Evolutionary conservation across 2,113 vertebrate genomes (phyloP).

Genomic region (Aegotheles bennettii): DNA sequence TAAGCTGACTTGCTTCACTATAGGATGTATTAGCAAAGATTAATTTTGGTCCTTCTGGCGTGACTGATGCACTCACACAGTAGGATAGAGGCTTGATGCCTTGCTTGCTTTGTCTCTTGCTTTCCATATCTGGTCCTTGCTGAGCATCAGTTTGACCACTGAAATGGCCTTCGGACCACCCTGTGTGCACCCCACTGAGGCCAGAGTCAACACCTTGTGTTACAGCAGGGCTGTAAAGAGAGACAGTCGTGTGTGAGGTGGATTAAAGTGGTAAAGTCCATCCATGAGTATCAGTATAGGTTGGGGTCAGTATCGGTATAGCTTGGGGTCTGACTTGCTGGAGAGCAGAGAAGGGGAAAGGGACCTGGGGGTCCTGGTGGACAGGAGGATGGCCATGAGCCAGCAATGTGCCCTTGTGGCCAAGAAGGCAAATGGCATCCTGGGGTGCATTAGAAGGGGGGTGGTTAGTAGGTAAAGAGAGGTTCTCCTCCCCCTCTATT

Average conservation of each 20-base stretch:
- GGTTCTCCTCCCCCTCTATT: too few relatives aligned
- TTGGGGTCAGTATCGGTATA: too few relatives aligned
- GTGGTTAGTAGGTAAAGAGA: too few relatives aligned
- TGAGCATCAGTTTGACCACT: neutral
- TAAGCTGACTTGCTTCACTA: neutral
- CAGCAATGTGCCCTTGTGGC: too few relatives aligned
- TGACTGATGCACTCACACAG: neutral
- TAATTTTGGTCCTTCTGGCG: neutral
- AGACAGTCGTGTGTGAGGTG: fast-evolving
- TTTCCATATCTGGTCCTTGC: neutral
- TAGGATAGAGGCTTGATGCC: neutral
- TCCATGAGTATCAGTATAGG: too few relatives aligned
- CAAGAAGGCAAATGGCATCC: too few relatives aligned
- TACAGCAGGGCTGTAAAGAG: neutral
- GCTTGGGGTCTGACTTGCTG: too few relatives aligned
- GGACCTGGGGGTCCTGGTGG: too few relatives aligned
- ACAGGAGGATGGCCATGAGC: too few relatives aligned
- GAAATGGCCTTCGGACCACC: neutral
- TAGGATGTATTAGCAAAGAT: neutral
- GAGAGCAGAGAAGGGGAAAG: too few relatives aligned
- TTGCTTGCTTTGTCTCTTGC: neutral
- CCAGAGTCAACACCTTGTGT: neutral
- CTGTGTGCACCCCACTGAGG: neutral
- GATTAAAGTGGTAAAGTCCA: neutral
- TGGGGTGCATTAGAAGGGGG: too few relatives aligned